Conservation (phyloP, 2,888 invertebrate genomes). For the Ellobium chinense region DNA sequence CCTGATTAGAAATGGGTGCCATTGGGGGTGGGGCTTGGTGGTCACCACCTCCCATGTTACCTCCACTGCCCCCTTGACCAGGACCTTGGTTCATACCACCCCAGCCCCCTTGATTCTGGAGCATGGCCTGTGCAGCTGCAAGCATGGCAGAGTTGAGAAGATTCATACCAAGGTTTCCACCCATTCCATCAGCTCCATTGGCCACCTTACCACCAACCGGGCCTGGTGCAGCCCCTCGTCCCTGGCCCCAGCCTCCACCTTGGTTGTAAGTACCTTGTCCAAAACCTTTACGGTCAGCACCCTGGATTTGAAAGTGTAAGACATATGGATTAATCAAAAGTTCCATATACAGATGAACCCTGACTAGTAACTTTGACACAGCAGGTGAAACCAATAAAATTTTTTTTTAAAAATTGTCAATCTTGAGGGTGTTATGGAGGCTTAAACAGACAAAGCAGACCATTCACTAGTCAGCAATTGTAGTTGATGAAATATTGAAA, state of each 20-base stretch:
- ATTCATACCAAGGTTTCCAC: constrained; percentile 67
- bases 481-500: no score
- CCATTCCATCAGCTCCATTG: constrained; percentile 48
- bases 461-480: no score
- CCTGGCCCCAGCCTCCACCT: constrained; percentile 43
- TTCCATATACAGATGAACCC: no score
- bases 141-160: constrained; percentile 71
- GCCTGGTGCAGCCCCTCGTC: constrained; percentile 41
- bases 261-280: constrained; percentile 41
- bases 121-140: constrained; percentile 72
- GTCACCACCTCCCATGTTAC: constrained; percentile 45
- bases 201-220: constrained; percentile 45
- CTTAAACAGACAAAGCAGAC: no score
- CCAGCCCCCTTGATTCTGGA: constrained; percentile 61
- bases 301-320: constrained; percentile 1
- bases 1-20: constrained; percentile 33
- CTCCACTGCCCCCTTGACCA: constrained; percentile 55
- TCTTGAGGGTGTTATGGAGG: no score
- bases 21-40: constrained; percentile 31
- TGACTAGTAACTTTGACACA: no score
- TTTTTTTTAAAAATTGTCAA: no score
- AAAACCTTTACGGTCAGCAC: constrained; percentile 37
- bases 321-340: no score
- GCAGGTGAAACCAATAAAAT: no score
- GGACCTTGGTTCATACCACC: constrained; percentile 48